Base-by-base conservation (phyloP, 2,888 invertebrate genomes). In the Pilophorus perplexus region DNA sequence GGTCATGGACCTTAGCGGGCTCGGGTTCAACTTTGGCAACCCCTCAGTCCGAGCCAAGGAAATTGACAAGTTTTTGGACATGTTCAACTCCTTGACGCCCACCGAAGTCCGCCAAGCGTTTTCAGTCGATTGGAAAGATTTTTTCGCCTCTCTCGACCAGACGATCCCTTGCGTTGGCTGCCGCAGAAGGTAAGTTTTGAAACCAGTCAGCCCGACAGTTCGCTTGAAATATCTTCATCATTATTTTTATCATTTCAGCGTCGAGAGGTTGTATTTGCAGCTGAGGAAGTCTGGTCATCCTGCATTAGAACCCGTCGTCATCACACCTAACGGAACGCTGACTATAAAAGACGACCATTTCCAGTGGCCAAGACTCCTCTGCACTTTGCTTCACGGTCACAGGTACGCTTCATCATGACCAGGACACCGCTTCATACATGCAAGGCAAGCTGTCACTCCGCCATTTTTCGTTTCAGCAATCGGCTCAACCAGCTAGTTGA, bases 131-230 rank as follows among this genome's bases (percentile, higher is more conserved):
- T 87, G 87, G 74, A 84, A 86, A 73, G 90, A 91, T 79, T 85
- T 94, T 74, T 83, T 91, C 75, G 85, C 86, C 74, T 88, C 93
- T 74, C 81, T 95, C 71, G 88, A 91, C 79, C 91, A 93, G 80
- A 88, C 89, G 78, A 91, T 95, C 75, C 93, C 93, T 71, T 95
- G 95, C 81, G 92, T 95, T 75, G 94, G 95, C 70, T 95, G 95
- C 79, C 83, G 94, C 71, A 84, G 91, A 82, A 91, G 91, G 92
- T 90, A 81, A 73, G 72, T 69, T 44, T n/a, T n/a, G n/a, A n/a
- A n/a, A n/a, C n/a, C n/a, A 14, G 2, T 37, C 37, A 37, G 37
- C 12, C 37, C 37, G 1, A 37, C 37, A 42, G 8, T 42, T 42
- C n/a, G n/a, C n/a, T 33, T 33, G 1, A 42, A 8, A 8, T 42